Percentiles rank a stretch among this genome's conserved stretches.
Evolutionary conservation across 2,888 invertebrate genomes (phyloP).

Genomic region (Agrochola lota): DNA sequence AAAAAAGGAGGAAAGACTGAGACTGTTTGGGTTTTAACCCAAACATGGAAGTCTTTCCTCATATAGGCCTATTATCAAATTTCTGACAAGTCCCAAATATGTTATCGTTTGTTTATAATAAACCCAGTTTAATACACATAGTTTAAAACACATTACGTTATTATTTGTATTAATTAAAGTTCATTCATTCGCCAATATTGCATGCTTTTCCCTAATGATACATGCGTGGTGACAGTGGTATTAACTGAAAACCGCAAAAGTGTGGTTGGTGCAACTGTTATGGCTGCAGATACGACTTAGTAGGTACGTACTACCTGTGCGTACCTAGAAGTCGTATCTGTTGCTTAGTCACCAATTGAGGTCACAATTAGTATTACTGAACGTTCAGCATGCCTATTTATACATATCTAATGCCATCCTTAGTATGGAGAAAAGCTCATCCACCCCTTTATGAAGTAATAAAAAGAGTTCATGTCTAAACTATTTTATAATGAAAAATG

Average conservation of each 20-base stretch:
- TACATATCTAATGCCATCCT: no score
- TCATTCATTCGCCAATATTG: neutral
- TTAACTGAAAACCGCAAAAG: conserved; percentile 9
- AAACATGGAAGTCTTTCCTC: neutral
- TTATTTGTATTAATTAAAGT: neutral
- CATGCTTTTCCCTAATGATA: neutral
- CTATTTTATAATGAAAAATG: neutral
- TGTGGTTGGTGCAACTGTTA: neutral
- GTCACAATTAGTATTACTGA: conserved; percentile 6
- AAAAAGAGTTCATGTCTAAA: neutral
- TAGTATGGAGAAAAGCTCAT: neutral
- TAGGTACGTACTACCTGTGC: neutral
- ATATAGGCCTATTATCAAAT: neutral
- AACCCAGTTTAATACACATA: neutral
- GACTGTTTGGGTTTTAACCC: neutral
- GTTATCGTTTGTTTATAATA: neutral
- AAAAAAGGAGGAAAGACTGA: no score
- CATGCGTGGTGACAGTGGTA: conserved; percentile 8
- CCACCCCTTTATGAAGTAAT: neutral
- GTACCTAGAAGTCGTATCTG: neutral
- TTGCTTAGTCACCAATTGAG: conserved; percentile 8
- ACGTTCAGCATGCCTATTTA: neutral
- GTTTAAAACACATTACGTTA: neutral
- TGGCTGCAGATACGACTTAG: no score
- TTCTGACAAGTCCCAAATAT: neutral